Base-by-base conservation (phyloP, 2,888 invertebrate species). In the Ypsolopha sequella region DNA sequence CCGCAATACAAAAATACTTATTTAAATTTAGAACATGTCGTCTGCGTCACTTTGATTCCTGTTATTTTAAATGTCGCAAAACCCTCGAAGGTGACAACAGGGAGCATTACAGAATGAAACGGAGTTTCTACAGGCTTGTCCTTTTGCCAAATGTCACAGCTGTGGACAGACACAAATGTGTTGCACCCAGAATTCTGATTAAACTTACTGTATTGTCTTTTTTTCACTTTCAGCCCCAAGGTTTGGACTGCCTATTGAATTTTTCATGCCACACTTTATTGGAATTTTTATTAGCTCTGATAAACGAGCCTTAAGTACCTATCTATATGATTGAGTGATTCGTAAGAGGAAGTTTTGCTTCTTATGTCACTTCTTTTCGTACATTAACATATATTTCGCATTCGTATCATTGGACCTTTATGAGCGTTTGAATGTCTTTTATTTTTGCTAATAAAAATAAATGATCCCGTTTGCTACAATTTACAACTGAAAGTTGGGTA, bases 71-170 rank as follows among this genome's bases (percentile, higher is more conserved):
- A 24, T 24, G 24, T 24, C 24, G 24, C 24, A 24, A 24, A 24
- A 24, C 24, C 24, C 24, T 24, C 59, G 63, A 64, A 64, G 48
- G 36, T 35, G 36, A 8, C 48, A 36, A 48, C 11, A n/a, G 6
- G 7, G 9, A 7, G 2, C 36, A n/a, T 10, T 11, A 11, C 33
- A 34, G 10, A 39, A n/a, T 39, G 39, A 46, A 46, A 35, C 43
- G 33, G 34, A 36, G 68, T 69, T 63, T 24, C 24, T 4, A 24
- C 24, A 4, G 24, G 24, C 24, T 75, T 76, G 76, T 76, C 68
- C 70, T 68, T 61, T 73, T 80, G 82, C 81, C 84, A 85, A 86
- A 84, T 77, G 72, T 68, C 73, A 72, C 80, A 76, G 77, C 78
- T 79, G 80, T 70, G 75, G 74, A 76, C 78, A 72, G 67, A 68